Conservation (phyloP, 2,888 invertebrate species). For the Drosophila setosimentum region DNA sequence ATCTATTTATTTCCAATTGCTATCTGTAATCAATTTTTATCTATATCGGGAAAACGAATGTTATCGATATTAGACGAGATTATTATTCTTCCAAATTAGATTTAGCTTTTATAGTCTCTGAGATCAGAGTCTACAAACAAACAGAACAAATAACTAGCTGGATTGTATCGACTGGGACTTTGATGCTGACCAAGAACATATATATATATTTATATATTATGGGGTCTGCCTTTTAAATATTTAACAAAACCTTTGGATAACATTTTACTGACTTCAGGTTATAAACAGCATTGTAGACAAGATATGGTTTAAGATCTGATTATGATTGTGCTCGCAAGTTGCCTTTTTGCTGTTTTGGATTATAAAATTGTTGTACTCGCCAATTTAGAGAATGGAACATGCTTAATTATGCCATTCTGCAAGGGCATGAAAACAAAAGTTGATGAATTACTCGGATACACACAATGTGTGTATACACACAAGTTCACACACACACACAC, state of each 20-base stretch:
- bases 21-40: neutral
- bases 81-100: neutral
- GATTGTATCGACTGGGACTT: neutral
- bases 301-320: neutral
- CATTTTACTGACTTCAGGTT: neutral
- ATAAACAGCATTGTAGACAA: neutral
- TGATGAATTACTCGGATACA: conserved; percentile 17
- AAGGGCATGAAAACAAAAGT: conserved; percentile 33
- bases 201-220: neutral
- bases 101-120: neutral
- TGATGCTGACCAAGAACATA: neutral
- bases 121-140: neutral
- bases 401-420: conserved; percentile 23
- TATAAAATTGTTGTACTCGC: neutral
- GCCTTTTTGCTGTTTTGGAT: neutral
- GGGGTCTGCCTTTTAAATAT: neutral
- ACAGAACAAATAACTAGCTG: neutral
- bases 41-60: neutral
- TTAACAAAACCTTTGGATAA: neutral
- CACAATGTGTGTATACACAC: neutral
- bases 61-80: neutral
- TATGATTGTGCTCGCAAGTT: neutral
- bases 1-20: neutral
- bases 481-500: no score
- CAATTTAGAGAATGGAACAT: neutral